These are phyloP conservation scores for Odontophorus gujanensis DNA, from an alignment of 2,113 vertebrate genomes.

Conservation along the genomic window DNA sequence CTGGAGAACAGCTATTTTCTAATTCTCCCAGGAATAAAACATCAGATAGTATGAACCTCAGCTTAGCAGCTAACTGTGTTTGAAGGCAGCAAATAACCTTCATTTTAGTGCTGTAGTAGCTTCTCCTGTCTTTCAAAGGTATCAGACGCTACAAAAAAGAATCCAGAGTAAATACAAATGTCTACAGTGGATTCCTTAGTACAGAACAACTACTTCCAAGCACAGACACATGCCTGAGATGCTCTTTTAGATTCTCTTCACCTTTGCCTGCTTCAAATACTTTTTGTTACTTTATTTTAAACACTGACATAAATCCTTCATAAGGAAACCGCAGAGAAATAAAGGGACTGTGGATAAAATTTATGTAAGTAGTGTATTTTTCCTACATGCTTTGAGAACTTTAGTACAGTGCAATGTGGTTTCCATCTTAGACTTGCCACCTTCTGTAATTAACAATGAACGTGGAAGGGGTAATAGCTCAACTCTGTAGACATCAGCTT, in stretches of 20 bases:
- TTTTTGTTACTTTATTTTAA: neutral
- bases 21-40: neutral
- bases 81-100: neutral
- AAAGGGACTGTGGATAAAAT: neutral
- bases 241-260: neutral
- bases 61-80: neutral
- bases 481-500: neutral
- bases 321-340: neutral
- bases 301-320: neutral
- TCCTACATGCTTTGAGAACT: neutral
- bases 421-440: neutral
- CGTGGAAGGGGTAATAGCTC: neutral
- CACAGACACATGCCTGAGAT: neutral
- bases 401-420: accelerated
- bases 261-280: neutral
- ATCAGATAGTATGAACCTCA: neutral
- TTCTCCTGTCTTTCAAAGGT: neutral
- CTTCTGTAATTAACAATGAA: neutral
- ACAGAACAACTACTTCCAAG: neutral
- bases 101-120: neutral
- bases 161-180: neutral
- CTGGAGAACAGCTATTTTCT: neutral
- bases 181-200: neutral
- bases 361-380: neutral
- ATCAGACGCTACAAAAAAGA: neutral